phyloP scores from a whole-genome alignment of 2,797 vertebrate genomes.

The Tachyglossus aculeatus region DNA sequence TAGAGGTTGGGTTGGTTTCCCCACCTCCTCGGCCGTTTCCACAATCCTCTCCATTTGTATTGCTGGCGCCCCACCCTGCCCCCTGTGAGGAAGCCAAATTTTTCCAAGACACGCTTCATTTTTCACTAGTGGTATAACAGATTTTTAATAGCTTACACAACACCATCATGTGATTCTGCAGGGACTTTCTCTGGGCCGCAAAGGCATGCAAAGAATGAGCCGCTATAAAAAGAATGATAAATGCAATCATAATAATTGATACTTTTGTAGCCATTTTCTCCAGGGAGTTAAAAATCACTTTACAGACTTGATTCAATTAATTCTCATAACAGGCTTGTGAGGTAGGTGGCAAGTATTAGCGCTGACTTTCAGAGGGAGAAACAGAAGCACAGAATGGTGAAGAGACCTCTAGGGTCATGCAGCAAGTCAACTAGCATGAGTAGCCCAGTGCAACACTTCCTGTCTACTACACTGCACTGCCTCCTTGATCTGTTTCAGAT shows the following conservation, averaged over 20 bases:
- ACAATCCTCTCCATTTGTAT: not conserved
- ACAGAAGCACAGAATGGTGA: not conserved
- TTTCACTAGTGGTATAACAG: not conserved
- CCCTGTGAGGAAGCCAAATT: too few relatives aligned
- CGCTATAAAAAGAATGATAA: not conserved
- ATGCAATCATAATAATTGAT: not conserved
- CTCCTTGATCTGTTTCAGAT: too few relatives aligned
- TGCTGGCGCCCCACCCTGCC: not conserved
- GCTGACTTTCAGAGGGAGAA: not conserved
- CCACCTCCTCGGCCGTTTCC: not conserved
- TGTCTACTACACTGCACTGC: not conserved
- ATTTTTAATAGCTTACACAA: too few relatives aligned
- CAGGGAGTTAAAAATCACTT: too few relatives aligned
- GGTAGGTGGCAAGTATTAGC: not conserved
- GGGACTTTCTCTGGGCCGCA: not conserved
- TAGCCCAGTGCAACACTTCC: too few relatives aligned
- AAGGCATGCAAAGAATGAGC: not conserved
- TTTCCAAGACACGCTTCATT: not conserved
- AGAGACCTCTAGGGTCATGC: not conserved
- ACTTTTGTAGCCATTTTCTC: not conserved
- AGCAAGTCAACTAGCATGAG: too few relatives aligned
- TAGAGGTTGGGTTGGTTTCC: not conserved
- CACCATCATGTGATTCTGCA: not conserved
- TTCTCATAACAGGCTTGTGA: not conserved
- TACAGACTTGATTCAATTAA: not conserved